Evolutionary conservation across 2,113 vertebrate species (phyloP).

Genomic region (Pterocles burchelli): DNA sequence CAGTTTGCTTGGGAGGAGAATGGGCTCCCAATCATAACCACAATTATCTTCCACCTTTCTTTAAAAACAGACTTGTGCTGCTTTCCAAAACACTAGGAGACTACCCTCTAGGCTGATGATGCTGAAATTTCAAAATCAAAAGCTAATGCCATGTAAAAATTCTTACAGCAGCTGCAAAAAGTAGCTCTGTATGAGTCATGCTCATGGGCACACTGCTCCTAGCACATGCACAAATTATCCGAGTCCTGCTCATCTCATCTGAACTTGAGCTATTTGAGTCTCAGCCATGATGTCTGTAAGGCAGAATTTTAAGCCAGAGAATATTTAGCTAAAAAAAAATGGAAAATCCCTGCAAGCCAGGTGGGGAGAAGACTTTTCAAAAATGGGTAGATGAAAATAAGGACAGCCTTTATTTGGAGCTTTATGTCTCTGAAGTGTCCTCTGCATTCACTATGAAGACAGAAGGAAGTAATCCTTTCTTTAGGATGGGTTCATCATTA

Average conservation of each 20-base stretch:
- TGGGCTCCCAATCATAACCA: background rate
- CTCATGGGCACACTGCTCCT: background rate
- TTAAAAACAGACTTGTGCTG: background rate
- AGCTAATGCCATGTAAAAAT: background rate
- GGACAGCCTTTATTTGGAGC: background rate
- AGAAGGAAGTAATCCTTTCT: background rate
- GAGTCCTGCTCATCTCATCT: background rate
- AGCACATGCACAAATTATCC: background rate
- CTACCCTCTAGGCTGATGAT: background rate
- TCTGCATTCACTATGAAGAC: background rate
- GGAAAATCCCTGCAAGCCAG: background rate
- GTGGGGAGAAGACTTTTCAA: background rate
- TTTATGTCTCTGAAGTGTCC: background rate
- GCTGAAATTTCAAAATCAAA: background rate
- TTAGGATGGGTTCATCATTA: background rate
- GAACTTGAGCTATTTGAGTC: background rate
- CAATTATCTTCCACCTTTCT: background rate
- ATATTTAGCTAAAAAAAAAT: background rate
- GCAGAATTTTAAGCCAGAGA: background rate
- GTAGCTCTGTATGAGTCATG: background rate
- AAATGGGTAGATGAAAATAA: background rate
- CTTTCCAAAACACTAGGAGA: background rate
- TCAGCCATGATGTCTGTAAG: background rate
- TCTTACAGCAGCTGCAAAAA: background rate
- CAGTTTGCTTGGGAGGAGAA: background rate